phyloP scores from a whole-genome alignment of 2,113 vertebrate species.

The Salvelinus fontinalis region DNA sequence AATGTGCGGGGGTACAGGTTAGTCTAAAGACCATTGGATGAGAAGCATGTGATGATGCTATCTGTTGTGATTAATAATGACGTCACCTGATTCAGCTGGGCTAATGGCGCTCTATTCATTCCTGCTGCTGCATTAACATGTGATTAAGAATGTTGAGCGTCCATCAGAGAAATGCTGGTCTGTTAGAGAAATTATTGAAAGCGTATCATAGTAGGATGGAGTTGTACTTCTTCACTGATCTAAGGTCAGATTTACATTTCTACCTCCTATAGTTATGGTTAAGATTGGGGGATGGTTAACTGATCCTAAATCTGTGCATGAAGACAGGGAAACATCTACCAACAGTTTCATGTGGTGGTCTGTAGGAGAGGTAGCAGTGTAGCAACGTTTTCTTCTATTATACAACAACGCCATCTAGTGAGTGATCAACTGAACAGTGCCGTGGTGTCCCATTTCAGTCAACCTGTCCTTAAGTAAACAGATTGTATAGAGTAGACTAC shows the following conservation, averaged over 20 bases:
- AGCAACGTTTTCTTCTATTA: slow-evolving; percentile 4
- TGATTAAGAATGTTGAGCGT: background rate
- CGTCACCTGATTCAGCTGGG: slow-evolving; percentile 9
- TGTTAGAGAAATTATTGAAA: background rate
- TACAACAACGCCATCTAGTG: slow-evolving; percentile 68
- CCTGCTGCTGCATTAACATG: background rate
- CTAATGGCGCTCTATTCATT: background rate
- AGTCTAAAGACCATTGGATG: slow-evolving; percentile 5
- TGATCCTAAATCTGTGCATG: background rate
- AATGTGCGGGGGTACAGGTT: too few relatives aligned
- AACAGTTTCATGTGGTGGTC: background rate
- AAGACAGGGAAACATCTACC: background rate
- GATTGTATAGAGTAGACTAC: background rate
- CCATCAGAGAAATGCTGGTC: background rate
- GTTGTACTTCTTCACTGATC: background rate
- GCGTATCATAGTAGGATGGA: background rate
- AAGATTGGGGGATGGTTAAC: background rate
- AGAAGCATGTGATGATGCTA: background rate
- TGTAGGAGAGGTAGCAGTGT: background rate
- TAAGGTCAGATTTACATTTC: background rate
- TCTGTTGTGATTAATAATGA: slow-evolving; percentile 14
- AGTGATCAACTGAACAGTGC: background rate
- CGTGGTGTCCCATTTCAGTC: background rate
- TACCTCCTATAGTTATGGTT: background rate
- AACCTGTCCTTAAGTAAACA: background rate